Evolutionary conservation across 2,113 vertebrate genomes (phyloP), one percentile per base, ranked within the genome.

Genomic region (Gallinago media): DNA sequence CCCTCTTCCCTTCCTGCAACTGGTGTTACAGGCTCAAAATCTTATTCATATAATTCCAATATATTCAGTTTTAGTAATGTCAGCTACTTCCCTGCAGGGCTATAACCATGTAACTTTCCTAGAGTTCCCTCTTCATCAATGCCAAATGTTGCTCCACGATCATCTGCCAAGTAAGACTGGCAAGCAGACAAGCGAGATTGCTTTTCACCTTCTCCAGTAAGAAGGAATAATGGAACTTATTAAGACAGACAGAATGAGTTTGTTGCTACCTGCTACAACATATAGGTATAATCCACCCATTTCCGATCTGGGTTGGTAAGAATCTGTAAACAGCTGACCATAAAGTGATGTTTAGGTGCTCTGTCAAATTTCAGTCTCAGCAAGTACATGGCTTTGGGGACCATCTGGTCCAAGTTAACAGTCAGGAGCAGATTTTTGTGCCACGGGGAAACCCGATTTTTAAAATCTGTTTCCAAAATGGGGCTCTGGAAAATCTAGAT

Each of bases 121-220:
- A 85, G 76, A 91, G 83, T 95, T 96, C 63, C 65, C 79, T 67
- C 59, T 74, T 97, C 94, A 96, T 95, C 89, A 70, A 78, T 65
- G 86, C 91, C 91, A 96, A 97, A 94, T 92, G 94, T 40, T 89
- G 72, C 76, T 94, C 78, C 50, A 40, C 23, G 8, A 22, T 34
- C 75, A 93, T 79, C 81, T 93, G 94, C 91, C 93, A 96, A 89
- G 92, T 62, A 80, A 95, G 74, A 85, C 92, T 94, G 92, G 85
- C 92, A 96, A 91, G 92, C 74, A 89, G 95, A 97, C 92, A 96
- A 90, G 65, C 15, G 54, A 79, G 88, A 94, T 94, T 95, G 96
- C 82, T 72, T 95, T 88, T 92, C 72, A 94, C 93, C 62, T 94
- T 85, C 96, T 85, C 88, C 77, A 91, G 70, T 89, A 85, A 86